These are phyloP conservation scores for Sesia apiformis DNA, from an alignment of 2,888 invertebrate species.

Conservation along the genomic window DNA sequence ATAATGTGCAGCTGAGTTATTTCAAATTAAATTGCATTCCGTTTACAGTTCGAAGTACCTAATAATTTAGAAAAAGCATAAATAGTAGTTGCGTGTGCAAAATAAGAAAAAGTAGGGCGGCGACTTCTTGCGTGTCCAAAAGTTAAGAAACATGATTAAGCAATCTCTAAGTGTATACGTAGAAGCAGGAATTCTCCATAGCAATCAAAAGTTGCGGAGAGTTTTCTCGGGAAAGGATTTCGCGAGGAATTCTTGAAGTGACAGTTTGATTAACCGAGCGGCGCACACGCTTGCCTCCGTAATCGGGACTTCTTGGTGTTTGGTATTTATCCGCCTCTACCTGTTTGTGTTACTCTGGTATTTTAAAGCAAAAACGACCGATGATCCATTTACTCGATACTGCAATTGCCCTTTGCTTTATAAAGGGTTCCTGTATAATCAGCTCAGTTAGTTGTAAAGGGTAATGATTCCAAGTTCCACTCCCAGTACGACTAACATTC, in stretches of 20 bases:
- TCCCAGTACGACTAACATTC: no score
- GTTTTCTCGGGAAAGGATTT: constrained; percentile 65
- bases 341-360: constrained; percentile 9
- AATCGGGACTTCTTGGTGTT: constrained; percentile 41
- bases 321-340: constrained; percentile 38
- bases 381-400: no score
- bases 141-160: constrained; percentile 53
- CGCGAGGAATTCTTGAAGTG: constrained; percentile 71
- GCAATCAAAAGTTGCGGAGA: constrained; percentile 70
- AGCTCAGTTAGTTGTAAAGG: no score
- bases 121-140: constrained; percentile 2
- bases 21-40: constrained; percentile 32
- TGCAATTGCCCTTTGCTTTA: no score
- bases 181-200: constrained; percentile 55
- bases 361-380: not conserved
- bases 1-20: constrained; percentile 37
- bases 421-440: no score
- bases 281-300: constrained; percentile 62
- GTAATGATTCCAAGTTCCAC: no score
- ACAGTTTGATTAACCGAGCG: constrained; percentile 74
- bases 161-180: constrained; percentile 50
- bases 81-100: constrained; percentile 10
- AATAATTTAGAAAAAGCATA: constrained; percentile 6
- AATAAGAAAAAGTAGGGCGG: constrained; percentile 8
- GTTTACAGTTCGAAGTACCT: constrained; percentile 5